A percentile compares a stretch with the other conserved stretches of the same genome.
phyloP scores from a whole-genome alignment of 2,888 invertebrate species.

The Cheilosia scutellata region DNA sequence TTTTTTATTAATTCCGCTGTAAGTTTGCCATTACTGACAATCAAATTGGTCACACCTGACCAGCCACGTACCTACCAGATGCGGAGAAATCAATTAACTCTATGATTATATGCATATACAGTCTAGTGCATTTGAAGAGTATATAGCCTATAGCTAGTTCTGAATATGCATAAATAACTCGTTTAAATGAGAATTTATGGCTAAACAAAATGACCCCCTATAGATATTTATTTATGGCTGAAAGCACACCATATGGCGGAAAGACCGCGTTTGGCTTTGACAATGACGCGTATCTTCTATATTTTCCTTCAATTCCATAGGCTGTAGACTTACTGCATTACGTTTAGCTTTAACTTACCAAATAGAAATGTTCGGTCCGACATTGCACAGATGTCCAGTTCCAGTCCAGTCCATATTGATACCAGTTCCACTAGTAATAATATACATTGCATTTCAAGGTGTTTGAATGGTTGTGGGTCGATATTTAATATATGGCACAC shows the following conservation, averaged over 20 bases:
- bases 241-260: constrained; percentile 62
- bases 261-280: constrained; percentile 37
- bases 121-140: constrained; percentile 38
- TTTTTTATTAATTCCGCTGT: too few relatives aligned
- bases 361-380: constrained; percentile 1
- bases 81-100: constrained; percentile 54
- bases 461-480: constrained; percentile 11
- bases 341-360: background rate
- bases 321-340: background rate
- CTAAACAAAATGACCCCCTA: constrained; percentile 25
- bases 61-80: constrained; percentile 19
- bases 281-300: constrained; percentile 36
- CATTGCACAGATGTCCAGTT: constrained; percentile 5
- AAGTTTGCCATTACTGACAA: background rate
- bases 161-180: constrained; percentile 51
- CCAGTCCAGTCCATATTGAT: background rate
- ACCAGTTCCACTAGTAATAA: constrained; percentile 25
- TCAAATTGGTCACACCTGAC: constrained; percentile 21
- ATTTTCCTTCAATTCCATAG: constrained; percentile 1
- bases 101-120: constrained; percentile 31
- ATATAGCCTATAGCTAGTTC: too few relatives aligned
- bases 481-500: background rate
- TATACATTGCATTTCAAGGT: constrained; percentile 36
- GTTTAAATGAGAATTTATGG: constrained; percentile 44
- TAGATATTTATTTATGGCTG: constrained; percentile 53